Evolutionary conservation across 2,888 invertebrate species (phyloP).

Genomic region (Ormyrus labotus): DNA sequence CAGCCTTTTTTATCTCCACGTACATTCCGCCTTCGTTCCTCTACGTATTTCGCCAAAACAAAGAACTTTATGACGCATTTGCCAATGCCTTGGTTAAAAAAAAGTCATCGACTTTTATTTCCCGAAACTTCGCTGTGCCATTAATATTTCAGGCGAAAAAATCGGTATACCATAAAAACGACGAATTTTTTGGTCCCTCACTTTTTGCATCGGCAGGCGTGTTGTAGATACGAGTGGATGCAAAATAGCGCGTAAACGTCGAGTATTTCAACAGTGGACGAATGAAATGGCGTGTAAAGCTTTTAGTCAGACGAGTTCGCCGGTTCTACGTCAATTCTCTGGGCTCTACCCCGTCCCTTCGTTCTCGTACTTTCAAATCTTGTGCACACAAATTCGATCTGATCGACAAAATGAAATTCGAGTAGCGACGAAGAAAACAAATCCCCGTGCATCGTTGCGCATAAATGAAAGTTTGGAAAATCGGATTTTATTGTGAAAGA

Average conservation of each 20-base stretch:
- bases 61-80: neutral
- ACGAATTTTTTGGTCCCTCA: neutral
- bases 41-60: neutral
- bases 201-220: neutral
- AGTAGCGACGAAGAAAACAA: slow-evolving; percentile 20
- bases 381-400: slow-evolving; percentile 19
- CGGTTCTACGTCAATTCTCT: slow-evolving; percentile 42
- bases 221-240: neutral
- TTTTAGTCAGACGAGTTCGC: slow-evolving; percentile 60
- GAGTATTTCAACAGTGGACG: slow-evolving; percentile 29
- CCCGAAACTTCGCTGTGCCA: neutral
- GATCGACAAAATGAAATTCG: slow-evolving; percentile 24
- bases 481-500: too few species aligned
- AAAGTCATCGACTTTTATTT: neutral
- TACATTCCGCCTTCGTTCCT: neutral
- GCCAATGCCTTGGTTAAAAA: neutral
- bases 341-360: neutral
- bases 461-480: too few species aligned
- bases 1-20: neutral
- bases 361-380: slow-evolving; percentile 14
- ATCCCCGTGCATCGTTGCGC: neutral
- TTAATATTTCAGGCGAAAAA: slow-evolving; percentile 9
- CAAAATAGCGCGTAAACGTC: slow-evolving; percentile 30
- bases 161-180: neutral
- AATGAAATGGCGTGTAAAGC: slow-evolving; percentile 64